Base-by-base conservation (phyloP, 2,888 invertebrate genomes). In the Leuctra nigra region DNA sequence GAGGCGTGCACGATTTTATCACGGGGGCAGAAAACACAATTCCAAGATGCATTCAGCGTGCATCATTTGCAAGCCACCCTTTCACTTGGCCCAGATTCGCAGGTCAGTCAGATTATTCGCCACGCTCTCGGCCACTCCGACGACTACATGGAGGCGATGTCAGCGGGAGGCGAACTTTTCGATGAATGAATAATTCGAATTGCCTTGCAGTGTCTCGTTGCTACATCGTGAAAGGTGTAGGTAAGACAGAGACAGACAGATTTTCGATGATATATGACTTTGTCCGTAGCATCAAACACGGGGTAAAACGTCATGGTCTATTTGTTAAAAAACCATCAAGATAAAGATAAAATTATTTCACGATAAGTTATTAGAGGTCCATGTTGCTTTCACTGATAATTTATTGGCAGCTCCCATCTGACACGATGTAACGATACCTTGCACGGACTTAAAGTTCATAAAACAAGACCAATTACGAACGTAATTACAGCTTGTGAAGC, bases 251-350 rank as follows among this genome's bases (percentile, higher is more conserved):
- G 18, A 44, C n/a, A n/a, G n/a, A n/a, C n/a, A n/a, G n/a, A n/a
- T n/a, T n/a, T n/a, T n/a, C n/a, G 11, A 44, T 44, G 44, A 44
- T 44, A 20, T 23, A 44, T 23, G 20, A 23, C n/a, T 44, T 23
- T 29, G 29, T 29, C 11, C 29, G 29, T 29, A 29, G 23, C 20
- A 44, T 23, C 9, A 23, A n/a, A 44, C 18, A 20, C 9, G 23
- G 44, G 23, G 44, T 23, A 22, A 23, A 44, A 13, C 44, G 44
- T 44, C 22, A 44, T 44, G 44, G 44, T 44, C 44, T 44, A 44
- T 44, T 44, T 44, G 22, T 23, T 44, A 23, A 20, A 23, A 23
- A 44, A 23, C 20, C 23, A 44, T 23, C 4, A 29, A 29, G 29
- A 29, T 29, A 29, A 29, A 6, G 29, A 29, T 29, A 11, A 11